A percentile compares a stretch with the other conserved stretches of the same genome.
Conservation (phyloP, 1,140 invertebrate genomes). For the Cepaea nemoralis region DNA sequence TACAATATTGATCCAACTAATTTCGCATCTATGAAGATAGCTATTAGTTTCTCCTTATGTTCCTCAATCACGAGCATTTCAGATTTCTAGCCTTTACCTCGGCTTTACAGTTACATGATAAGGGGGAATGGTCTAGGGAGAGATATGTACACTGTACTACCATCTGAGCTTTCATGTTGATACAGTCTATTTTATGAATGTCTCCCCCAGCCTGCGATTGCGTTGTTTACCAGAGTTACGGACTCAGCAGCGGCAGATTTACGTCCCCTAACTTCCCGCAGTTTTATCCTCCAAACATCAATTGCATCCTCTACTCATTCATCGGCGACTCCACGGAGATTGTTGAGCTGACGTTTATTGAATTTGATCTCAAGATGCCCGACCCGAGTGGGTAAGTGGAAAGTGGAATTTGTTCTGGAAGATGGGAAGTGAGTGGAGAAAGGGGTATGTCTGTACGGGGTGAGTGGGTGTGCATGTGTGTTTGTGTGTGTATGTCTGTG, state of each 20-base stretch:
- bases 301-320: constrained; percentile 90
- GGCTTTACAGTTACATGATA: too few relatives aligned
- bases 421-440: not conserved
- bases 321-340: constrained; percentile 83
- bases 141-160: not conserved
- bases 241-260: constrained; percentile 84
- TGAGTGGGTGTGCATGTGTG: constrained; percentile 11
- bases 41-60: too few relatives aligned
- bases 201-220: constrained; percentile 80
- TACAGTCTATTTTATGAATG: not conserved
- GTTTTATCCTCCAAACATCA: constrained; percentile 81
- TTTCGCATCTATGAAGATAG: too few relatives aligned
- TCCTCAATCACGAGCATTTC: too few relatives aligned
- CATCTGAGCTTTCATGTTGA: not conserved
- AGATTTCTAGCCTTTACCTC: too few relatives aligned
- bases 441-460: not conserved
- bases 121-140: too few relatives aligned
- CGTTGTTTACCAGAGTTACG: constrained; percentile 83
- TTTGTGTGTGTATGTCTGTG: not conserved
- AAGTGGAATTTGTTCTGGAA: constrained; percentile 28
- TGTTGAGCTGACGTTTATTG: constrained; percentile 84
- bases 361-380: constrained; percentile 79
- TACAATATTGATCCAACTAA: too few relatives aligned
- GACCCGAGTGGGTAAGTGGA: constrained; percentile 53
- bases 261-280: constrained; percentile 85